Evolutionary conservation across 2,113 vertebrate genomes (phyloP).

Genomic region (Chaenocephalus aceratus): DNA sequence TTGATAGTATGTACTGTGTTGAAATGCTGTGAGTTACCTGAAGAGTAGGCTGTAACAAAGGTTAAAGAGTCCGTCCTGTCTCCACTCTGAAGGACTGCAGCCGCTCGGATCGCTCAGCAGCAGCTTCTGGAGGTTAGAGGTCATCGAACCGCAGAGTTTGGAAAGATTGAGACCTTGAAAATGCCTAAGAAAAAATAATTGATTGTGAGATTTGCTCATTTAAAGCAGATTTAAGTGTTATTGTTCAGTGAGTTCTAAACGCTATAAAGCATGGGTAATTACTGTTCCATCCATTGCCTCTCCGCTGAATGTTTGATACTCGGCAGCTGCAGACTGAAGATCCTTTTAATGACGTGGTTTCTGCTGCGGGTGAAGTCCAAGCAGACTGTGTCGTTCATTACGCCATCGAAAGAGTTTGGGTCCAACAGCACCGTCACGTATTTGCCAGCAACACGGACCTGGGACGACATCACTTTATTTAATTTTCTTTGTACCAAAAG

Average conservation of each 20-base stretch:
- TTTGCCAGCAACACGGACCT: slow-evolving; percentile 87
- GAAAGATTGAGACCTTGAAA: slow-evolving; percentile 82
- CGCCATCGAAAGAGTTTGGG: slow-evolving; percentile 84
- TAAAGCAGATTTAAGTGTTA: neutral
- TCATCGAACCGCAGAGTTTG: slow-evolving; percentile 81
- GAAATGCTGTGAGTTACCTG: slow-evolving; percentile 75
- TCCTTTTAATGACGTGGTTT: slow-evolving; percentile 79
- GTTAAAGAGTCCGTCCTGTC: slow-evolving; percentile 83
- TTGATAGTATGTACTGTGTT: neutral
- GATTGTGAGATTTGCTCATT: neutral
- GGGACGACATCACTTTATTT: neutral
- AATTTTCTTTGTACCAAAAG: neutral
- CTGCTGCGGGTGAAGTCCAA: slow-evolving; percentile 82
- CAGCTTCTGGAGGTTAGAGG: slow-evolving; percentile 77
- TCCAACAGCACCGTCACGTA: slow-evolving; percentile 90
- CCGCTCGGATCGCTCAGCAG: slow-evolving; percentile 67
- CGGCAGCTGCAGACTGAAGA: slow-evolving; percentile 86
- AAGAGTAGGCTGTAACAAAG: slow-evolving; percentile 88
- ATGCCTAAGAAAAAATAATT: slow-evolving; percentile 75
- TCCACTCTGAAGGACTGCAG: slow-evolving; percentile 75
- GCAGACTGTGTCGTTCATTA: slow-evolving; percentile 80
- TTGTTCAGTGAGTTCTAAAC: neutral
- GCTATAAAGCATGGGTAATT: slow-evolving; percentile 1
- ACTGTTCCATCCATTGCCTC: slow-evolving; percentile 84
- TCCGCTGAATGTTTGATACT: slow-evolving; percentile 71